Base-by-base conservation (phyloP, 2,888 invertebrate species). In the Acanthosoma haemorrhoidale region DNA sequence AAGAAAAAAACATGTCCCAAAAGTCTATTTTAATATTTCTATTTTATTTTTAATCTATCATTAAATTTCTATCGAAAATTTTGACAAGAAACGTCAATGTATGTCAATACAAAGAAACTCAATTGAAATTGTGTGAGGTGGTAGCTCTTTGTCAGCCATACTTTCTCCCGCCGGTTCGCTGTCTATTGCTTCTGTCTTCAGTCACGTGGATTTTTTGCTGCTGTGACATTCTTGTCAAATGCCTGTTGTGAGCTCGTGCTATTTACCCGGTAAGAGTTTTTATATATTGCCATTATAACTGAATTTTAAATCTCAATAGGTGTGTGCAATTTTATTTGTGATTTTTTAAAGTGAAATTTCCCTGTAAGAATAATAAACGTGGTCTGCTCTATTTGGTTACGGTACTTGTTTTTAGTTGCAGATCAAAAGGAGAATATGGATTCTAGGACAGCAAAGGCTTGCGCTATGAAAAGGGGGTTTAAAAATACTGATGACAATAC, bases 401-500 rank as follows among this genome's bases (percentile, higher is more conserved):
- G 13, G 18, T 43, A 21, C 3, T 21, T 13, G 25, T 21, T 43
- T 21, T 43, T 21, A 43, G 3, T 21, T 11, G 18, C 25, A 43
- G 43, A 13, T 21, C 13, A 21, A 2, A 11, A 18, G 2, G 59
- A 60, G 15, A 34, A 60, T 9, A 60, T 60, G 60, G 60, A 34
- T 34, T 60, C 60, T 60, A 34, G 31, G 13, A 60, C 32, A 31
- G 34, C 34, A 15, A 60, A 60, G 31, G n/a, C n/a, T 60, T 34
- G 31, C 5, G 34, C 34, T 18, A 31, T 34, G 18, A 32, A 60
- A 21, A 60, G 34, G 18, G 3, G 18, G 9, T 59, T 25, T 38
- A 59, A 60, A 51, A 39, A 39, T 60, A 39, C 59, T 13, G 18
- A 59, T 32, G 72, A 76, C 4, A 69, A 76, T 59, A 76, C 79